A percentile compares a stretch with the other conserved stretches of the same genome.
phyloP scores from a whole-genome alignment of 2,113 vertebrate species.

The Cheirogaleus medius region DNA sequence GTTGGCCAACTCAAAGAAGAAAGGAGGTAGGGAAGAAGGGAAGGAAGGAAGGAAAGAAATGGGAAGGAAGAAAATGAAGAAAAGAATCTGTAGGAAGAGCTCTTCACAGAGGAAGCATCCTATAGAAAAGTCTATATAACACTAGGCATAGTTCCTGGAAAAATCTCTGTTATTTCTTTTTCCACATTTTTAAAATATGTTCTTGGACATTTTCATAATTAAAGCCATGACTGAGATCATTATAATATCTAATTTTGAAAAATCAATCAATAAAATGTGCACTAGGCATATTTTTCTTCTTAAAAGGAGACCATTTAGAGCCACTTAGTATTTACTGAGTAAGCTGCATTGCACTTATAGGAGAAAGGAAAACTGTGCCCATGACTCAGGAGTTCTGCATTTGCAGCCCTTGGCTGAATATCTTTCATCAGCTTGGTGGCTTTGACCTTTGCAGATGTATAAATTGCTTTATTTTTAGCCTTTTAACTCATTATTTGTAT shows the following conservation, averaged over 20 bases:
- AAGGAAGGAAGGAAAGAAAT: background rate
- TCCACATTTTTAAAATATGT: background rate
- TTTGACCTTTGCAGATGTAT: background rate
- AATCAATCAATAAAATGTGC: background rate
- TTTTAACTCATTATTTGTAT: background rate
- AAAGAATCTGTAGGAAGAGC: background rate
- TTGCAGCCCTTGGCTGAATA: background rate
- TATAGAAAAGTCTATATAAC: background rate
- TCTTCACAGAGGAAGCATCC: background rate
- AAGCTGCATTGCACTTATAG: background rate
- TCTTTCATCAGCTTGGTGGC: background rate
- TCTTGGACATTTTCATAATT: background rate
- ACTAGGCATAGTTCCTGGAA: background rate
- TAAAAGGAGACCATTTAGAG: slow-evolving; percentile 7
- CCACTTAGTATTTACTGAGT: background rate
- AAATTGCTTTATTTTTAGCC: background rate
- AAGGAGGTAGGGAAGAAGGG: background rate
- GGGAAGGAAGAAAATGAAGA: background rate
- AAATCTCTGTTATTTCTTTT: background rate
- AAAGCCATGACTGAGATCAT: background rate
- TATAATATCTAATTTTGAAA: slow-evolving; percentile 44
- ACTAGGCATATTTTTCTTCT: slow-evolving; percentile 5
- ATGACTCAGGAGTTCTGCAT: accelerated
- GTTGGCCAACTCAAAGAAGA: background rate
- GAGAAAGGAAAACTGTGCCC: too few species aligned